Evolutionary conservation across 2,113 vertebrate species (phyloP), one percentile per base, ranked within the genome.

Genomic region (Ophthalmolycus amberensis): DNA sequence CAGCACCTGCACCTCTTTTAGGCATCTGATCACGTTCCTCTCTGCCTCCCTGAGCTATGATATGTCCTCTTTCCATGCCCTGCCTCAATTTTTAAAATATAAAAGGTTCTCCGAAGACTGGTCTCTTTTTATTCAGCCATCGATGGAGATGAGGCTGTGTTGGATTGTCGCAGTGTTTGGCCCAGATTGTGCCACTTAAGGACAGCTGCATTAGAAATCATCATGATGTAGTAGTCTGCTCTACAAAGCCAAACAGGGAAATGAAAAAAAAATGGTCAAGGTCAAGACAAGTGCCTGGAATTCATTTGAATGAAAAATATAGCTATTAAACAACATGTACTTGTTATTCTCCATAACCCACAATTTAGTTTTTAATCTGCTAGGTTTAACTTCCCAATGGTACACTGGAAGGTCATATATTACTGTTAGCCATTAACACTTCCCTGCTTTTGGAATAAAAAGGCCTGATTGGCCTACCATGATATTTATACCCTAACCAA

Each of bases 1-100:
- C 70, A 85, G 88, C 89, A 92, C 90, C 91, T 91, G 84, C 66
- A 54, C 80, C 86, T 88, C 80, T 85, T 91, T 91, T 73, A 89
- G 82, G 74, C 79, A 85, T 74, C 90, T 50, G 77, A 91, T 91
- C 92, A 93, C 91, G 90, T 91, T 40, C 52, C 66, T 80, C 20
- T 77, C 65, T 25, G 38, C 71, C 79, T 92, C 87, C 77, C 77
- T 68, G 69, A 82, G 83, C 86, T 71, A 88, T 84, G 77, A 91
- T 82, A 89, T 88, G 89, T 85, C 89, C 88, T 88, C 77, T 78
- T 91, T 82, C 80, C 32, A 70, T 81, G 80, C 71, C 86, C 89
- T 54, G 58, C 80, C 85, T 87, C 81, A 89, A 76, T 82, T 85
- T 82, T 71, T 77, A 22, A 85, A 87, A 91, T 79, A 79, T 77